Conservation (phyloP, 2,888 invertebrate species). For the Baronia brevicornis region DNA sequence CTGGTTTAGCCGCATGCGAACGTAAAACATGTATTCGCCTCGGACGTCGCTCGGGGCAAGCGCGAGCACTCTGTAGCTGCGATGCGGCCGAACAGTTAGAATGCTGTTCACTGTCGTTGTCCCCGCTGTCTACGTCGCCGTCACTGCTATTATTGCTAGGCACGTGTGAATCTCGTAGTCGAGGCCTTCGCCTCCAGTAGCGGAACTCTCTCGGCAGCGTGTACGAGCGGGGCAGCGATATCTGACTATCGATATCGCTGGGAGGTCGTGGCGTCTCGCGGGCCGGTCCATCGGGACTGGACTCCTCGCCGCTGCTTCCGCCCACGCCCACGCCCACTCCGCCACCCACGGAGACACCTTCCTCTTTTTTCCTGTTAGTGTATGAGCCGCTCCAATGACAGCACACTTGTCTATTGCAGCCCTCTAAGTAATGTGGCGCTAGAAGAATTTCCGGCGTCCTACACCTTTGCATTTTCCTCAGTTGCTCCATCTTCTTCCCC, state of each 20-base stretch:
- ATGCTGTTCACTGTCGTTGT: constrained; percentile 76
- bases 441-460: constrained; percentile 87
- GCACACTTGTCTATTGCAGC: constrained; percentile 55
- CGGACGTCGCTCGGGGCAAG: constrained; percentile 19
- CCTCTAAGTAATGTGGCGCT: constrained; percentile 82
- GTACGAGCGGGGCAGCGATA: constrained; percentile 89
- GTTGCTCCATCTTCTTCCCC: constrained; percentile 67
- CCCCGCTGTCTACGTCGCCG: constrained; percentile 89
- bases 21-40: constrained; percentile 21
- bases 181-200: constrained; percentile 81
- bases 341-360: constrained; percentile 22
- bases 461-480: constrained; percentile 66
- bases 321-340: constrained; percentile 18
- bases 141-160: constrained; percentile 91
- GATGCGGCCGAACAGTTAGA: constrained; percentile 60
- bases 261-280: constrained; percentile 72
- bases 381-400: constrained; percentile 67
- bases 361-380: constrained; percentile 47
- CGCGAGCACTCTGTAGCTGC: constrained; percentile 34
- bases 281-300: constrained; percentile 56
- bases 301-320: constrained; percentile 55
- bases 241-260: constrained; percentile 86
- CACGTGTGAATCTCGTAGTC: constrained; percentile 80
- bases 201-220: constrained; percentile 90
- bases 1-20: constrained; percentile 64